Evolutionary conservation across 2,113 vertebrate species (phyloP).

Genomic region (Nycticryphes semicollaris): DNA sequence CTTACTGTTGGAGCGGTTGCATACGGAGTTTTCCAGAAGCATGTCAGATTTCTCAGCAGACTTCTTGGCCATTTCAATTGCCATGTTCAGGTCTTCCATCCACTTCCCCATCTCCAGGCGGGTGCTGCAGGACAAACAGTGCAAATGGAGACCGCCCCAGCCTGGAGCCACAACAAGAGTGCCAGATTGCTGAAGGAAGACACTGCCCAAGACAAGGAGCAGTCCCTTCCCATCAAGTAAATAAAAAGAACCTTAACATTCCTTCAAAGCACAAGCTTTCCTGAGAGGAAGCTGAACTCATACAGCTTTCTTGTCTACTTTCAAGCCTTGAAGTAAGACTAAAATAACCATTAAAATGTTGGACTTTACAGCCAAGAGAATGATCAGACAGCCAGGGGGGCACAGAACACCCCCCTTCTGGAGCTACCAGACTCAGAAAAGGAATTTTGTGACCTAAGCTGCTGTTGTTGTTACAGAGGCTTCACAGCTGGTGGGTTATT

Average conservation of each 20-base stretch:
- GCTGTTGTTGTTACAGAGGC: not conserved
- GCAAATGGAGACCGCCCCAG: not conserved
- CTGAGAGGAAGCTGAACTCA: not conserved
- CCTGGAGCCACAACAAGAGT: not conserved
- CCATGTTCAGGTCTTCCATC: conserved; percentile 88
- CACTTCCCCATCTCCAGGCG: conserved; percentile 93
- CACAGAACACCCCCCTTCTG: not conserved
- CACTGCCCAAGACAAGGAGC: not conserved
- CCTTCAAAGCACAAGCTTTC: not conserved
- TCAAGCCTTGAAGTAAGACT: not conserved
- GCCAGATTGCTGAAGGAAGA: not conserved
- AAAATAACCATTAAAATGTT: not conserved
- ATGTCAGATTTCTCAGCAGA: conserved; percentile 74
- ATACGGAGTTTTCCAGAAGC: conserved; percentile 72
- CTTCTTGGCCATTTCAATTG: conserved; percentile 89
- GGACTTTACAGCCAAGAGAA: not conserved
- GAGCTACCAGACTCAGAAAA: not conserved
- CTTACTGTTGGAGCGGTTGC: conserved; percentile 83
- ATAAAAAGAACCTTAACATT: not conserved
- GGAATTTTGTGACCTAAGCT: not conserved
- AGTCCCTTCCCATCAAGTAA: not conserved
- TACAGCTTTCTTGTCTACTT: not conserved
- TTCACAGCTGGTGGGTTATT: not conserved
- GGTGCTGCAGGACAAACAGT: conserved; percentile 74
- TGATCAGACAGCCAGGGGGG: not conserved